Base-by-base conservation (phyloP, 2,888 invertebrate genomes). In the Cloeon dipterum region DNA sequence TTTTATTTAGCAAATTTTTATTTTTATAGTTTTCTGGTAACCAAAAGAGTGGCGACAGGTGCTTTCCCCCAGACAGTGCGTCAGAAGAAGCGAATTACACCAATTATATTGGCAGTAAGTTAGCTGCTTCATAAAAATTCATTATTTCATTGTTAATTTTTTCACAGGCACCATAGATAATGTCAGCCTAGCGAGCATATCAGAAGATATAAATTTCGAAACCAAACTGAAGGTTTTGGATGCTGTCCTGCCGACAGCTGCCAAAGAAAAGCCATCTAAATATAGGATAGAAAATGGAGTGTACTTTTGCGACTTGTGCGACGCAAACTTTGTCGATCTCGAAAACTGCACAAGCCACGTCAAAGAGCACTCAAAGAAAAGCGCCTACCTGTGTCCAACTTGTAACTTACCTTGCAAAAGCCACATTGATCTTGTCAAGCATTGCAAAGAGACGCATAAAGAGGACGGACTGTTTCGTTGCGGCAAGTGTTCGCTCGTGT, bases 341-440 rank as follows among this genome's bases (percentile, higher is more conserved):
- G 46, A 47, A 20, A 48, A 52, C 39, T 52, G 49, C 42, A 50
- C 46, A 26, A 50, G 49, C n/a, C 52, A 53, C 33, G 40, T 52
- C 26, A 42, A 48, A 21, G 39, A 47, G 20, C 52, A 52, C 37
- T 44, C 46, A 10, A 47, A 46, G 7, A 48, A 49, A 32, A 43
- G 49, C 8, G 32, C 42, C 4, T 50, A 47, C 42, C 45, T 45
- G 14, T 50, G 49, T 29, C 26, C 42, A 4, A 43, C 46, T 19
- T 50, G 46, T 39, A 10, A 34, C 10, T 21, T 39, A 17, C 37
- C 38, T 14, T 44, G 44, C 34, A 17, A 19, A 7, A 37, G 39
- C 13, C 42, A 42, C 16, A 35, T 41, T 3, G 20, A 20, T 26
- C 38, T 44, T 29, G 7, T n/a, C n/a, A n/a, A n/a, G n/a, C n/a